Percentiles rank a stretch among this genome's conserved stretches.
Conservation (phyloP, 2,888 invertebrate genomes). For the Taphrorychus bicolor region DNA sequence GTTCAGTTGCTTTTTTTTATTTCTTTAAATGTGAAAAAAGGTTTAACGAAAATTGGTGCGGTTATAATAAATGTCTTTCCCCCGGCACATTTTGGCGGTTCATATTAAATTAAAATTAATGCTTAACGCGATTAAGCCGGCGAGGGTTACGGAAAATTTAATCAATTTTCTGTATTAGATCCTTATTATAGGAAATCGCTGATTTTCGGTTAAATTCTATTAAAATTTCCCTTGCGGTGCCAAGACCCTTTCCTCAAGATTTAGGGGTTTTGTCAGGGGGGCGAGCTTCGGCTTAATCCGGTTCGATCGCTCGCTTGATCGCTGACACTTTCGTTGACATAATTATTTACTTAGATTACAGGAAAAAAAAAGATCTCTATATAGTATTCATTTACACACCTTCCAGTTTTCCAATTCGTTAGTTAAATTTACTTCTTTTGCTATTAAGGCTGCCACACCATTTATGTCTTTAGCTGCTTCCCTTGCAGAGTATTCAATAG, state of each 20-base stretch:
- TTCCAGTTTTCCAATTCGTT: too few species aligned
- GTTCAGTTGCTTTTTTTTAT: background rate
- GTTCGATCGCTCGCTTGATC: too few species aligned
- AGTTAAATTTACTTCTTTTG: too few species aligned
- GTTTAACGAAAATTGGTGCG: background rate
- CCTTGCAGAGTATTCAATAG: too few species aligned
- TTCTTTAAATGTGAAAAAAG: background rate
- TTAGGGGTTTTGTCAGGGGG: slow-evolving; percentile 16
- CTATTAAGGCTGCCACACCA: too few species aligned
- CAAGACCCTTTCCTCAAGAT: slow-evolving; percentile 25
- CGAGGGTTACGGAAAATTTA: slow-evolving; percentile 53
- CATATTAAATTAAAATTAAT: slow-evolving; percentile 58
- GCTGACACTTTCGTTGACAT: too few species aligned
- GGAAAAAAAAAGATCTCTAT: too few species aligned
- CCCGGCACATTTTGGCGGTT: slow-evolving; percentile 47
- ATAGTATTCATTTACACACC: too few species aligned
- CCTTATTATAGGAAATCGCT: slow-evolving; percentile 52
- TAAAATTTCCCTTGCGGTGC: slow-evolving; percentile 33
- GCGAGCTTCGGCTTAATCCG: background rate
- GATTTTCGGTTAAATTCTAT: slow-evolving; percentile 48
- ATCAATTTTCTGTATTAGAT: slow-evolving; percentile 56
- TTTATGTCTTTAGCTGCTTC: too few species aligned
- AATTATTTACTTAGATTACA: too few species aligned
- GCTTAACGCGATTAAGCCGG: slow-evolving; percentile 55
- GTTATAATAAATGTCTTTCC: slow-evolving; percentile 4